Base-by-base conservation (phyloP, 1,140 invertebrate genomes). In the Pseudomyrmex pallidus region DNA sequence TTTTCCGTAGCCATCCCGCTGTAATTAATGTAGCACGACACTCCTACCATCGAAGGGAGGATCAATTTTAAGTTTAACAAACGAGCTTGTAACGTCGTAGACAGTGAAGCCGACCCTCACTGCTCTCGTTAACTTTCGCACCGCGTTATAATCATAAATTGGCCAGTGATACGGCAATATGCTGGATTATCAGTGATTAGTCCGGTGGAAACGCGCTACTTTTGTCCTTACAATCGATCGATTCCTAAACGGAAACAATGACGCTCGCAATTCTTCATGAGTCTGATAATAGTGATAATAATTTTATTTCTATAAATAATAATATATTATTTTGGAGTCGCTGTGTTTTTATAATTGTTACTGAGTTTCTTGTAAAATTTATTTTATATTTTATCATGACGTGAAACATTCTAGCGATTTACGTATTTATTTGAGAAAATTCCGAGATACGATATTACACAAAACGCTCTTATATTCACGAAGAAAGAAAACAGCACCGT, bases 31-130 rank as follows among this genome's bases (percentile, higher is more conserved):
- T 85, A 83, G 82, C 84, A 77, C 8, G 44, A 35, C 50, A 17
- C 48, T 62, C 35, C 56, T 62, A 72, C 57, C 62, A 83, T 89
- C 66, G 84, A 89, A 86, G 48, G 61, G 63, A 72, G 85, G 88
- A 90, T 91, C 86, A 90, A 91, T 90, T 90, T 91, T 90, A 90
- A 91, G 88, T 90, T 90, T 80, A 90, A 88, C 89, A 90, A 90
- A 90, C 85, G 90, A 90, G 84, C 83, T 89, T 87, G 82, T 68
- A 87, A 84, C 64, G 68, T 84, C 68, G 59, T 52, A 72, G 63
- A 70, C 74, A 74, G 77, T 74, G 68, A 82, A 66, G 57, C 66
- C 67, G 56, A 67, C 44, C 74, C 84, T 50, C 76, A 22, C 57
- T 64, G 62, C 63, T 85, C 61, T 87, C 82, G 82, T 87, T 87